These are phyloP conservation scores for Alsophila aescularia DNA, from an alignment of 2,888 invertebrate species.

Conservation along the genomic window DNA sequence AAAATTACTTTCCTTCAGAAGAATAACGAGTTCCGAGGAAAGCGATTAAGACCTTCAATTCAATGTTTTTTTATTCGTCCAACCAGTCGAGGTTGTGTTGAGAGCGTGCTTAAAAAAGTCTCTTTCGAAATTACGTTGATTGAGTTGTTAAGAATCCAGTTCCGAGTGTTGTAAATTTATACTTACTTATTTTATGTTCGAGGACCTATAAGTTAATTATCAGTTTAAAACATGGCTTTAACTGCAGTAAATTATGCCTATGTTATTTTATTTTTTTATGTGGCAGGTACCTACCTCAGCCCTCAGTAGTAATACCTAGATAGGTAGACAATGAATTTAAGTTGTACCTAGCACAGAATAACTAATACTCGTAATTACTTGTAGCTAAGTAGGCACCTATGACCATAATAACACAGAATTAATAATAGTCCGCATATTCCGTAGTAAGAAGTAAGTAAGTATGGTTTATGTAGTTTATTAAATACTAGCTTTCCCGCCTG, in stretches of 20 bases:
- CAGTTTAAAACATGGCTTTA: not conserved
- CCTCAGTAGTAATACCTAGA: too few species aligned
- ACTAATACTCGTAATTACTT: too few species aligned
- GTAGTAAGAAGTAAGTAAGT: too few species aligned
- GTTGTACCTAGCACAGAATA: too few species aligned
- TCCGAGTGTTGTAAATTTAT: slow-evolving; percentile 39
- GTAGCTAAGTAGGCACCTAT: too few species aligned
- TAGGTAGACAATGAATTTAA: too few species aligned
- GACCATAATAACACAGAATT: too few species aligned
- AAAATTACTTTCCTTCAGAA: not conserved
- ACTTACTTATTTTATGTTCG: slow-evolving; percentile 7
- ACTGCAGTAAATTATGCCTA: not conserved
- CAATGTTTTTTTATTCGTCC: slow-evolving; percentile 58
- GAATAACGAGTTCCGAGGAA: slow-evolving; percentile 65
- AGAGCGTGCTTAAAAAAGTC: slow-evolving; percentile 62
- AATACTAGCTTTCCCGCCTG: too few species aligned
- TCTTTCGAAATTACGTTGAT: slow-evolving; percentile 79
- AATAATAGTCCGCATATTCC: too few species aligned
- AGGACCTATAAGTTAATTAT: slow-evolving; percentile 8
- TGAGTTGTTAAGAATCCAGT: slow-evolving; percentile 74
- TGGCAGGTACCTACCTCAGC: too few species aligned
- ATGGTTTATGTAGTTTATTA: too few species aligned
- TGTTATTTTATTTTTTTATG: not conserved
- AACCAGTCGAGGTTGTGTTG: not conserved
- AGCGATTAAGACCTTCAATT: slow-evolving; percentile 71